Conservation (phyloP, 2,797 vertebrate species). For the Sphenodon punctatus region DNA sequence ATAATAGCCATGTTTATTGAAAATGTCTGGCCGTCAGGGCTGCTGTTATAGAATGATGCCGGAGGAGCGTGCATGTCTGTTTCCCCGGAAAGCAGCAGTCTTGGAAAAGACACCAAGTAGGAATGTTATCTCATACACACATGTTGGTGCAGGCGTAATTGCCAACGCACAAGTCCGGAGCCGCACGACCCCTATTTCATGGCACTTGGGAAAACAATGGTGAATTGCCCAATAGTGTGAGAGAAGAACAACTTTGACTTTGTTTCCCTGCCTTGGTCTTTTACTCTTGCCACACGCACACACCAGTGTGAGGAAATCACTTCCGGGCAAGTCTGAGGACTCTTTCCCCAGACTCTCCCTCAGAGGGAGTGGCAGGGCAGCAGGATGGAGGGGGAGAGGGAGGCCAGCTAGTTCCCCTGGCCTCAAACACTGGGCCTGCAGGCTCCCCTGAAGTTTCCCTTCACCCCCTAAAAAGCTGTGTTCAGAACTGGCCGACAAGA, state of each 20-base stretch:
- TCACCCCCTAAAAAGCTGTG: too few species aligned
- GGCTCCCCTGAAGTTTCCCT: neutral
- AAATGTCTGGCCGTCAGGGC: neutral
- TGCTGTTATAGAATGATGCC: neutral
- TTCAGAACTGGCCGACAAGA: too few species aligned
- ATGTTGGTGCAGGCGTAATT: constrained; percentile 13
- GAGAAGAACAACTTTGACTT: constrained; percentile 68
- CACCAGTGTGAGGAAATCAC: constrained; percentile 65
- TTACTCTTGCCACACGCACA: constrained; percentile 64
- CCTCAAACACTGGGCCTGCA: neutral
- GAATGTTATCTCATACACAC: neutral
- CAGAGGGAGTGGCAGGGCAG: too few species aligned
- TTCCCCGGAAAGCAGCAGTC: neutral
- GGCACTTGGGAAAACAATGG: constrained; percentile 5
- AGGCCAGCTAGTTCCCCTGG: neutral
- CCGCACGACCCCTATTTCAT: constrained; percentile 10
- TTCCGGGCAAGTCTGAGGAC: constrained; percentile 42
- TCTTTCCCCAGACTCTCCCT: too few species aligned
- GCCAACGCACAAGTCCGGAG: constrained; percentile 24
- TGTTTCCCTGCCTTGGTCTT: constrained; percentile 61
- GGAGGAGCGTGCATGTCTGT: neutral
- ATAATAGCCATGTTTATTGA: neutral
- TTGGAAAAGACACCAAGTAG: constrained; percentile 10
- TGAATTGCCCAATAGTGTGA: constrained; percentile 62
- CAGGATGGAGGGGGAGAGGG: too few species aligned